These are phyloP conservation scores for Hozukius guyotensis DNA, from an alignment of 2,797 vertebrate species.

Conservation along the genomic window DNA sequence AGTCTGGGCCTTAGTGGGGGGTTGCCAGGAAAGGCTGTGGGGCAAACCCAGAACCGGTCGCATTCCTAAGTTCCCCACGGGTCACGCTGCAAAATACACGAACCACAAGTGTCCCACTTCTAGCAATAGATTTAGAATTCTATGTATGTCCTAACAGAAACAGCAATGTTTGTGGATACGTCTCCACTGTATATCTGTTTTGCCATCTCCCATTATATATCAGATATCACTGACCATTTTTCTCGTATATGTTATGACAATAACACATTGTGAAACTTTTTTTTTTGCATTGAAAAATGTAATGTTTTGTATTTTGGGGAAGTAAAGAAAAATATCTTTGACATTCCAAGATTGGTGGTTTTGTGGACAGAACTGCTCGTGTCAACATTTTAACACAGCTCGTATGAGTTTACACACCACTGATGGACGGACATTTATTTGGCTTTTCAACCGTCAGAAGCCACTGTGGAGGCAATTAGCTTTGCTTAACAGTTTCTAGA, in stretches of 20 bases:
- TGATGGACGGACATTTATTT: constrained; percentile 51
- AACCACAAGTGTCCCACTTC: constrained; percentile 47
- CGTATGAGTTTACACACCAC: constrained; percentile 37
- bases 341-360: constrained; percentile 54
- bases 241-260: constrained; percentile 50
- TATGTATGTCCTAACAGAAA: constrained; percentile 47
- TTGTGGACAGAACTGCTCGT: constrained; percentile 35
- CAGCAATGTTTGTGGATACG: constrained; percentile 50
- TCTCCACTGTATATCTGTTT: constrained; percentile 49
- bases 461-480: constrained; percentile 22
- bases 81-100: constrained; percentile 31
- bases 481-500: constrained; percentile 3
- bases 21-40: constrained; percentile 12
- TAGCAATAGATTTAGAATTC: constrained; percentile 40
- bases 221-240: constrained; percentile 25
- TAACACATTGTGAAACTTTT: constrained; percentile 51
- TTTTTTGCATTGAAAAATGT: constrained; percentile 31
- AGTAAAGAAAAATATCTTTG: constrained; percentile 53
- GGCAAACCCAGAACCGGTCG: constrained; percentile 19
- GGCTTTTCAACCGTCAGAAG: constrained; percentile 40
- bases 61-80: constrained; percentile 42
- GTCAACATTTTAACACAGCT: constrained; percentile 34
- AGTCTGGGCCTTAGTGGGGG: constrained; percentile 17
- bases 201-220: constrained; percentile 32
- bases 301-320: constrained; percentile 46